Conservation (phyloP, 2,888 invertebrate species). For the Nebria salina region DNA sequence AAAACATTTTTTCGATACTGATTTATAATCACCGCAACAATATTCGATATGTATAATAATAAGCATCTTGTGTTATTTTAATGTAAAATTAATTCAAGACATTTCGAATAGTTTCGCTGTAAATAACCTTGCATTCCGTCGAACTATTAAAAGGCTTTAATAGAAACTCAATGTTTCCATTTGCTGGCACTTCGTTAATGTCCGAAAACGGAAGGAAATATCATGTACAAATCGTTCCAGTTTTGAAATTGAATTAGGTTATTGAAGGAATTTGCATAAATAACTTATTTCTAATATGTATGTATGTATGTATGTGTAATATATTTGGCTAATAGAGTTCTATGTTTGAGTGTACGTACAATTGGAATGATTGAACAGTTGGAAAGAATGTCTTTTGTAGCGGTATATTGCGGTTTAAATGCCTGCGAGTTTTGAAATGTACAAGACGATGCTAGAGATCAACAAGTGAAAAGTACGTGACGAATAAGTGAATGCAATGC, state of each 20-base stretch:
- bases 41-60: neutral
- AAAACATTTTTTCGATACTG: neutral
- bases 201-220: neutral
- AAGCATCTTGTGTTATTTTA: slow-evolving; percentile 21
- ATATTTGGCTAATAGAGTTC: neutral
- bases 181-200: neutral
- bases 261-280: no score
- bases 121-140: slow-evolving; percentile 43
- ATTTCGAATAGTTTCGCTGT: slow-evolving; percentile 37
- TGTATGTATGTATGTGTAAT: no score
- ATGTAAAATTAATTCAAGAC: slow-evolving; percentile 44
- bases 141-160: slow-evolving; percentile 29
- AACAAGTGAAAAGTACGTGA: slow-evolving; percentile 14
- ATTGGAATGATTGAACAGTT: neutral
- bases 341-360: neutral
- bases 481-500: slow-evolving; percentile 21
- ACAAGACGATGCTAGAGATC: neutral
- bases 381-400: slow-evolving; percentile 5
- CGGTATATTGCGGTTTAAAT: slow-evolving; percentile 8
- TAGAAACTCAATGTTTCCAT: neutral
- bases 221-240: neutral
- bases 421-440: slow-evolving; percentile 15
- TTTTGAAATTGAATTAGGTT: neutral
- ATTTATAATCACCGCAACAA: slow-evolving; percentile 31
- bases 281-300: no score